Evolutionary conservation across 2,888 invertebrate genomes (phyloP).

Genomic region (Zele albiditarsus): DNA sequence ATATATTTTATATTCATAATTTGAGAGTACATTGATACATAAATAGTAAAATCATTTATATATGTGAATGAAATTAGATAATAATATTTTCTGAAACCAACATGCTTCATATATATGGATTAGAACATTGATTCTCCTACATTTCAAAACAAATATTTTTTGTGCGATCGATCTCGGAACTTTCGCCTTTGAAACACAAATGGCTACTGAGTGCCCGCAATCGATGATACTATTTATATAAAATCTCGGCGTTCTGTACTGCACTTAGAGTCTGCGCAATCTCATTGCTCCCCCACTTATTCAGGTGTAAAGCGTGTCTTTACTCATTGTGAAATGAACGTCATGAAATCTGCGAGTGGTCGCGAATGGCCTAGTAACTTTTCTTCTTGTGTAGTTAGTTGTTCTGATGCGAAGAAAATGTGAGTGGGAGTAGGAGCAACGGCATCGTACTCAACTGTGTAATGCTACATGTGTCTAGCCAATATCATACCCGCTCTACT

Average conservation of each 20-base stretch:
- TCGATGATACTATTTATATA: neutral
- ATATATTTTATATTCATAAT: too few relatives aligned
- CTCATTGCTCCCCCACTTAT: neutral
- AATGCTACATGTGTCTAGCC: slow-evolving; percentile 29
- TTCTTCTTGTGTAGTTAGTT: slow-evolving; percentile 12
- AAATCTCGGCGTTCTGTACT: neutral
- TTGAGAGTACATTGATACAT: too few relatives aligned
- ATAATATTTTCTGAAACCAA: too few relatives aligned
- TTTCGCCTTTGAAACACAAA: neutral
- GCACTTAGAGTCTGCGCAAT: slow-evolving; percentile 22
- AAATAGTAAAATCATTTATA: too few relatives aligned
- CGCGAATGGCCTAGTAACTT: slow-evolving; percentile 24
- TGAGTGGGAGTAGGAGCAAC: neutral
- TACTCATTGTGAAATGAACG: neutral
- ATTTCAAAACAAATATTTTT: too few relatives aligned
- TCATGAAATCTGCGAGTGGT: neutral
- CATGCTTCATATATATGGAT: too few relatives aligned
- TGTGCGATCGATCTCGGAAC: too few relatives aligned
- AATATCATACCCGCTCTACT: slow-evolving; percentile 18
- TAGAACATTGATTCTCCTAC: too few relatives aligned
- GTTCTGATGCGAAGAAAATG: neutral
- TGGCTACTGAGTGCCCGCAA: neutral
- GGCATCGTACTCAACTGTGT: neutral
- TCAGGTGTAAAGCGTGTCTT: slow-evolving; percentile 1
- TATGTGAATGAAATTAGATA: too few relatives aligned